phyloP scores from a whole-genome alignment of 92 coral and sea anemone genomes.

The Porites cylindrica region DNA sequence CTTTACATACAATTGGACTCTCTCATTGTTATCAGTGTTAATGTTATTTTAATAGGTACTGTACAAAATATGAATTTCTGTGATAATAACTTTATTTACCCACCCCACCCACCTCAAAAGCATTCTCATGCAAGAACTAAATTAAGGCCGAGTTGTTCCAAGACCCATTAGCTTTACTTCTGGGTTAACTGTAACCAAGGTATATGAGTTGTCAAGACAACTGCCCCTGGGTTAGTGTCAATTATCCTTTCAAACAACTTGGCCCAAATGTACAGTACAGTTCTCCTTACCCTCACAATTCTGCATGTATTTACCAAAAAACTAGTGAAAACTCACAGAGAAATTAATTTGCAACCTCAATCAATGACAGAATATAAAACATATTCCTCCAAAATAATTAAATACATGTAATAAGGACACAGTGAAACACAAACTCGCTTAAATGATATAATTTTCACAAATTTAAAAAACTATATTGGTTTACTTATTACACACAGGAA shows the following conservation, averaged over 20 bases:
- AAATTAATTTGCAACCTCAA: background rate
- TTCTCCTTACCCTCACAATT: background rate
- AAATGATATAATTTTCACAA: background rate
- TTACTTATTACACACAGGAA: too few relatives aligned
- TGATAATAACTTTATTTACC: conserved; percentile 24
- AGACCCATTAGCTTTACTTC: too few relatives aligned
- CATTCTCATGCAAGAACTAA: conserved; percentile 36
- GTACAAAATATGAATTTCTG: conserved; percentile 46
- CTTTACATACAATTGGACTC: conserved; percentile 18
- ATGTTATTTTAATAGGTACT: conserved; percentile 32
- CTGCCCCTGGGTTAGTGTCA: too few relatives aligned
- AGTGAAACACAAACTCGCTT: background rate
- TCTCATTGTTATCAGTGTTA: conserved; percentile 36
- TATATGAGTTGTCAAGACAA: too few relatives aligned
- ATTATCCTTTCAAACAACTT: too few relatives aligned
- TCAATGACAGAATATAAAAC: background rate
- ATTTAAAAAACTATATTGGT: background rate
- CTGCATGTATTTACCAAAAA: background rate
- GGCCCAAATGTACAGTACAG: too few relatives aligned
- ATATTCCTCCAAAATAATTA: background rate
- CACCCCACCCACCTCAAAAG: conserved; percentile 12
- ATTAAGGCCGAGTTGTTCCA: background rate
- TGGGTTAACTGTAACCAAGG: too few relatives aligned
- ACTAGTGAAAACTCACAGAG: conserved; percentile 2
- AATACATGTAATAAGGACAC: background rate